Conservation (phyloP, 1,140 invertebrate genomes). For the Sarcophaga bullata region DNA sequence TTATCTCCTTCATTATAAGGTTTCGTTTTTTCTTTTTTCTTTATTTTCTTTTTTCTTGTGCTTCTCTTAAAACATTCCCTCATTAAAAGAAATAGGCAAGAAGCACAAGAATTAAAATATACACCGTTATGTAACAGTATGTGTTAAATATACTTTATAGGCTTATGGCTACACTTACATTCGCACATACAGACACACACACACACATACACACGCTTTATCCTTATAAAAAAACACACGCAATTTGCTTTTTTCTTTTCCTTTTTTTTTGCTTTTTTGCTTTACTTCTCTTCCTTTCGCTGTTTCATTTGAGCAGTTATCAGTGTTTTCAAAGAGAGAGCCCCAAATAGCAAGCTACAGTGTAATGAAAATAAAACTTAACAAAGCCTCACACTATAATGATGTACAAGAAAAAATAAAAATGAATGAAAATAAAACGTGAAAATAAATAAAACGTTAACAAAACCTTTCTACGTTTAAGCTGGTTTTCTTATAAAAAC, state of each 20-base stretch:
- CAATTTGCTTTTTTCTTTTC: not conserved
- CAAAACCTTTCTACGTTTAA: not conserved
- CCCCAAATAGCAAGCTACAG: too few relatives aligned
- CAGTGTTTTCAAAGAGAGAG: too few relatives aligned
- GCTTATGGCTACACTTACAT: not conserved
- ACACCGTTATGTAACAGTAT: not conserved
- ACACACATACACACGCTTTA: not conserved
- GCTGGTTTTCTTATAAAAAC: not conserved
- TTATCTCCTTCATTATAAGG: not conserved
- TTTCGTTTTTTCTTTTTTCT: not conserved
- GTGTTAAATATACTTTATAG: not conserved
- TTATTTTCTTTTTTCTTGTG: not conserved
- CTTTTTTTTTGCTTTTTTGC: not conserved
- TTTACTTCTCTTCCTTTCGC: not conserved
- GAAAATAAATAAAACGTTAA: slow-evolving; percentile 16
- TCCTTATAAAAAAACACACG: not conserved
- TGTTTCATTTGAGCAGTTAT: not conserved
- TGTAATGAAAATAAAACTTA: not conserved
- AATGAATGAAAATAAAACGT: not conserved
- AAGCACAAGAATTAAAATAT: not conserved
- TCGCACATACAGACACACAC: not conserved
- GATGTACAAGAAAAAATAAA: not conserved
- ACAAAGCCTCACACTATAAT: not conserved
- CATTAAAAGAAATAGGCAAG: not conserved
- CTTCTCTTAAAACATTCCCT: not conserved